These are phyloP conservation scores for Sarcophaga rosellei DNA, from an alignment of 2,888 invertebrate genomes.

Conservation along the genomic window DNA sequence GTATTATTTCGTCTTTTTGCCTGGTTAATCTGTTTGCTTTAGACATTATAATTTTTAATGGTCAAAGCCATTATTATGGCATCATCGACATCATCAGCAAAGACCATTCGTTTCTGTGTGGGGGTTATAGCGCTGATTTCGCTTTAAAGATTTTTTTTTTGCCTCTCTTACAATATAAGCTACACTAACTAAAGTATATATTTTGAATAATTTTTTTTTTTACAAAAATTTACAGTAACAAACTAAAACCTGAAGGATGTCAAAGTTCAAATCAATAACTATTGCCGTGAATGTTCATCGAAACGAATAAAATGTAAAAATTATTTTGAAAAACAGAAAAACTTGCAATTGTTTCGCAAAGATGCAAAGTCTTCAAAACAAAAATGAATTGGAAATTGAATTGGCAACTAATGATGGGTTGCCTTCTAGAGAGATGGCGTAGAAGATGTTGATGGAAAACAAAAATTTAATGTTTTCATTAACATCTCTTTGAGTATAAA, in stretches of 20 bases:
- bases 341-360: conserved; percentile 56
- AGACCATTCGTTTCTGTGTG: conserved; percentile 44
- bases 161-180: background rate
- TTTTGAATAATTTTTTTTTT: conserved; percentile 15
- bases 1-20: background rate
- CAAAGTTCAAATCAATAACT: conserved; percentile 67
- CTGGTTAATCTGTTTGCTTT: conserved; percentile 24
- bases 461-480: conserved; percentile 63
- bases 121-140: conserved; percentile 59
- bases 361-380: background rate
- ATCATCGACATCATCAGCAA: conserved; percentile 46
- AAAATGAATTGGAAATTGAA: conserved; percentile 21
- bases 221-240: conserved; percentile 48
- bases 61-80: conserved; percentile 68
- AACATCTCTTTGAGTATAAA: conserved; percentile 6
- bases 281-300: conserved; percentile 23
- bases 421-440: conserved; percentile 25
- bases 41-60: conserved; percentile 65
- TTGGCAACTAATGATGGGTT: conserved; percentile 54
- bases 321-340: conserved; percentile 4
- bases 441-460: conserved; percentile 24
- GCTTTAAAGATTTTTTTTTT: conserved; percentile 57
- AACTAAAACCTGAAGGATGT: conserved; percentile 46
- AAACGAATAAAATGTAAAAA: conserved; percentile 32
- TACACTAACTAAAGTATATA: conserved; percentile 32